phyloP scores from a whole-genome alignment of 1,140 invertebrate species.

The Eupeodes corollae region DNA sequence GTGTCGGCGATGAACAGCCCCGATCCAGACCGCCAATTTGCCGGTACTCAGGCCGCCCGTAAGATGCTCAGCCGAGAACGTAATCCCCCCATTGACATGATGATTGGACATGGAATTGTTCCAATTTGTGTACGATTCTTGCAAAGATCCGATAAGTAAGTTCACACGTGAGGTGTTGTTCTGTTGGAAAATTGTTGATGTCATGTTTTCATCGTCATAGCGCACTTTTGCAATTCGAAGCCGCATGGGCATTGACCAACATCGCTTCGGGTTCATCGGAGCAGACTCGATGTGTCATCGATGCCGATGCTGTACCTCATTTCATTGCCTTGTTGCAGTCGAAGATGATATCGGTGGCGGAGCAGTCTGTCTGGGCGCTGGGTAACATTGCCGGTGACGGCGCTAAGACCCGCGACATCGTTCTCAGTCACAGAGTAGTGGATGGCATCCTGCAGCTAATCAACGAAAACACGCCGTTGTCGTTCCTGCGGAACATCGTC shows the following conservation, averaged over 20 bases:
- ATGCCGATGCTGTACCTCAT: conserved; percentile 74
- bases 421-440: conserved; percentile 53
- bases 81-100: conserved; percentile 86
- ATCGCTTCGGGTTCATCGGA: conserved; percentile 90
- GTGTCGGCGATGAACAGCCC: conserved; percentile 49
- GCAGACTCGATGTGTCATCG: conserved; percentile 79
- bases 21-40: conserved; percentile 49
- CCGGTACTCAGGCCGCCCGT: conserved; percentile 63
- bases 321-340: conserved; percentile 70
- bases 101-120: conserved; percentile 80
- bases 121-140: conserved; percentile 75
- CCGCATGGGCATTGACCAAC: conserved; percentile 96
- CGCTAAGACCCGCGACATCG: conserved; percentile 59
- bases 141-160: conserved; percentile 54
- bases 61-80: conserved; percentile 85
- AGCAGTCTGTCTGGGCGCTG: conserved; percentile 95
- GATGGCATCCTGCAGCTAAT: conserved; percentile 55
- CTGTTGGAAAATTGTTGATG: background rate
- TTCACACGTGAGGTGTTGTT: conserved; percentile 3
- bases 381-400: conserved; percentile 95
- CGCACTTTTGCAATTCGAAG: conserved; percentile 88
- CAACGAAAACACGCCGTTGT: conserved; percentile 42
- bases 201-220: conserved; percentile 39
- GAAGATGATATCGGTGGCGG: conserved; percentile 64
- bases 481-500: conserved; percentile 51